phyloP scores from a whole-genome alignment of 1,140 invertebrate species.

The Ceratosolen solmsi region DNA sequence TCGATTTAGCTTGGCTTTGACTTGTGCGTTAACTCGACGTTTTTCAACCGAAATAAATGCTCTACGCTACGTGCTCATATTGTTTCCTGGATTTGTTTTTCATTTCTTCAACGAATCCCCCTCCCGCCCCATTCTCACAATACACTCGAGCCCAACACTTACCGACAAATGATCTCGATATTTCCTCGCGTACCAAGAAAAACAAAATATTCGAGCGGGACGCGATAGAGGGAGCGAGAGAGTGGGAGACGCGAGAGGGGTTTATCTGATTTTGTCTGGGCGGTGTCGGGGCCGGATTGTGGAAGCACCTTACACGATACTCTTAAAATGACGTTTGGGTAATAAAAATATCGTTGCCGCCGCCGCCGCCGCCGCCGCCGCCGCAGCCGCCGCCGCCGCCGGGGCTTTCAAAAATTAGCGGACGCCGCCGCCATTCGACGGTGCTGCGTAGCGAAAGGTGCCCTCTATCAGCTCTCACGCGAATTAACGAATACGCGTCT shows the following conservation, averaged over 20 bases:
- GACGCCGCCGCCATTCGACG: not conserved
- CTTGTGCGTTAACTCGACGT: not conserved
- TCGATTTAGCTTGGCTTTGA: not conserved
- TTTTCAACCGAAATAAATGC: not conserved
- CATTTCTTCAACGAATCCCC: not conserved
- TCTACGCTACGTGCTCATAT: not conserved
- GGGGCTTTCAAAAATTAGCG: not conserved
- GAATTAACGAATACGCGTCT: not conserved
- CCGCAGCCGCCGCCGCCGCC: not conserved
- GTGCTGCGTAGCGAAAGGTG: not conserved
- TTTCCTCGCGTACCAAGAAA: not conserved
- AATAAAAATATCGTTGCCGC: not conserved
- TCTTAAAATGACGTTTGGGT: slow-evolving; percentile 1
- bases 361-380: not conserved
- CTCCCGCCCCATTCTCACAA: not conserved
- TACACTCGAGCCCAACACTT: not conserved
- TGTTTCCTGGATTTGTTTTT: not conserved
- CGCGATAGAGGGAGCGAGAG: too few relatives aligned
- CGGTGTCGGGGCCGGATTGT: too few relatives aligned
- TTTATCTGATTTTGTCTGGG: too few relatives aligned
- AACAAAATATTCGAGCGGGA: not conserved
- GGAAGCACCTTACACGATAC: not conserved
- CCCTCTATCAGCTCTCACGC: slow-evolving; percentile 1
- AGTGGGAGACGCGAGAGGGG: not conserved
- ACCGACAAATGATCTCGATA: not conserved